Evolutionary conservation across 2,797 vertebrate genomes (phyloP).

Genomic region (Cyclura pinguis): DNA sequence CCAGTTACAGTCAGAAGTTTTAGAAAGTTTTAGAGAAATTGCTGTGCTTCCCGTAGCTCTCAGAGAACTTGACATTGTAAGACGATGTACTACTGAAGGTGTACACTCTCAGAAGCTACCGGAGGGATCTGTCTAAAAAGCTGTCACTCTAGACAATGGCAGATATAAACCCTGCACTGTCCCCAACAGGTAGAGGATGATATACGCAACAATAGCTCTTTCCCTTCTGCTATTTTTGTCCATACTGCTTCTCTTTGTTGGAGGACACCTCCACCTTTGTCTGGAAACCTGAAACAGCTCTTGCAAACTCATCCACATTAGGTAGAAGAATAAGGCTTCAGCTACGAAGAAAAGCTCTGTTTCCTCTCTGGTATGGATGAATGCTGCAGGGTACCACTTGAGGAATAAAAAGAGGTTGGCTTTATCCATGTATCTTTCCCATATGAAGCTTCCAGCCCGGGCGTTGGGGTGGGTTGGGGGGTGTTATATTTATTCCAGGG

Average conservation of each 20-base stretch:
- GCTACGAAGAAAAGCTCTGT: constrained; percentile 46
- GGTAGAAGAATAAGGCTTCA: constrained; percentile 34
- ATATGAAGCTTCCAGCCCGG: constrained; percentile 73
- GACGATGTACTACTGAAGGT: rapidly evolving
- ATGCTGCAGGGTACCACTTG: constrained; percentile 29
- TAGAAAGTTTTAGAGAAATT: too few relatives aligned
- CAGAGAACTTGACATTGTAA: background rate
- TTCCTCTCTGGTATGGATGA: constrained; percentile 59
- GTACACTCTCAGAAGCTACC: too few relatives aligned
- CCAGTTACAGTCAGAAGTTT: too few relatives aligned
- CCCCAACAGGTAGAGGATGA: constrained; percentile 47
- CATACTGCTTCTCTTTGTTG: background rate
- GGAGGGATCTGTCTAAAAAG: background rate
- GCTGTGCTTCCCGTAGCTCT: rapidly evolving
- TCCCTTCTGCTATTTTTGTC: background rate
- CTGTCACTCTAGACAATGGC: background rate
- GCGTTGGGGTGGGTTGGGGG: constrained; percentile 55
- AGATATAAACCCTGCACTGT: constrained; percentile 43
- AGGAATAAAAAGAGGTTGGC: constrained; percentile 47
- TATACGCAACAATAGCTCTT: constrained; percentile 21
- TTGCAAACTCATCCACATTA: constrained; percentile 28
- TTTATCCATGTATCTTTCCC: constrained; percentile 70
- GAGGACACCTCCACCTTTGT: constrained; percentile 41
- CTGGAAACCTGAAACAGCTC: background rate
- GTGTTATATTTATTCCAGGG: constrained; percentile 79